These are phyloP conservation scores for Polylopha cassiicola DNA, from an alignment of 2,888 invertebrate species.

Conservation along the genomic window DNA sequence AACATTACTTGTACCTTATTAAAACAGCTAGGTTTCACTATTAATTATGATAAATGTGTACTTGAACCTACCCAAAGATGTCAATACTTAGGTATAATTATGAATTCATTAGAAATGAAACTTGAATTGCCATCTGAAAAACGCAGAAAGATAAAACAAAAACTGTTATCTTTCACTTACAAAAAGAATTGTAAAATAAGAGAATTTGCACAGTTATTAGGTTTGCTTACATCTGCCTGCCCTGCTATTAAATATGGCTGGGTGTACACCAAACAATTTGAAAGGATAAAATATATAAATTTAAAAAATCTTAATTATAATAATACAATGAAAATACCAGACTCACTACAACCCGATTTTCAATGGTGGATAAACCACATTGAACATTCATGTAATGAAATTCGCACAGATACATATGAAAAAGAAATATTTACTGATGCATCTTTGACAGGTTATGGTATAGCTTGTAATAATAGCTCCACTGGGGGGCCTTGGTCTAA, in stretches of 20 bases:
- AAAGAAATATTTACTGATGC: conserved; percentile 4
- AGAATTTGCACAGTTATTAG: conserved; percentile 1
- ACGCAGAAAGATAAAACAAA: background rate
- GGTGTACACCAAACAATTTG: conserved; percentile 2
- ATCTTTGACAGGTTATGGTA: background rate
- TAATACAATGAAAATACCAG: background rate
- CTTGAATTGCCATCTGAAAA: background rate
- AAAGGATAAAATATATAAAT: background rate
- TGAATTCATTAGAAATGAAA: background rate
- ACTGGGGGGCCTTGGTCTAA: background rate
- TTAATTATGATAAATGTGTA: background rate
- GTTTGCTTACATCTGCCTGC: background rate
- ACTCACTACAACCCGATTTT: background rate
- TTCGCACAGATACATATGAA: background rate
- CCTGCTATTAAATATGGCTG: conserved; percentile 1
- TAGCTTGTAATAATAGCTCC: background rate
- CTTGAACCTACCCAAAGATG: background rate
- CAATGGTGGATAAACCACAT: conserved; percentile 1
- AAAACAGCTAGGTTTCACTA: background rate
- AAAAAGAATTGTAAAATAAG: conserved; percentile 1
- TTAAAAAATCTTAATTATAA: background rate
- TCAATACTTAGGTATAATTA: background rate
- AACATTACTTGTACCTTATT: background rate
- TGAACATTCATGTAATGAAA: background rate
- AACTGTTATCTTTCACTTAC: background rate